These are phyloP conservation scores for Drymodes brunneopygia DNA, from an alignment of 2,113 vertebrate genomes.

Conservation along the genomic window DNA sequence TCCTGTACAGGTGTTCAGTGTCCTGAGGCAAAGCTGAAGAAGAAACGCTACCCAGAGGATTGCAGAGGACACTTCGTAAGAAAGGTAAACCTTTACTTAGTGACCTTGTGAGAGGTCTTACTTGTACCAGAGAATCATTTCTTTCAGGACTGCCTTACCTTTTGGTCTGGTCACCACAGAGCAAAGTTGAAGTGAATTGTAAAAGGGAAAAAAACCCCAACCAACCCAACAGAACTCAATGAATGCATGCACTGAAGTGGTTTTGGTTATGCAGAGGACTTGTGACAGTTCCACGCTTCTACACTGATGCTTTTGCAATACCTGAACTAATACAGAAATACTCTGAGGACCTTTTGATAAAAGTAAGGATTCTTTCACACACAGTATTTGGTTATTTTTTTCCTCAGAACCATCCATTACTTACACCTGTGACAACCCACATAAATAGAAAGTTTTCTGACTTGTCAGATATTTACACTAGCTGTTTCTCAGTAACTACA, in stretches of 20 bases:
- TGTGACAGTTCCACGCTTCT: neutral
- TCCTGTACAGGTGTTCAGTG: accelerated
- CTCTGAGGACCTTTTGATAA: accelerated
- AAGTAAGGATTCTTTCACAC: neutral
- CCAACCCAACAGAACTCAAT: neutral
- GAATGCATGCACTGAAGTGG: neutral
- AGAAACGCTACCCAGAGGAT: accelerated
- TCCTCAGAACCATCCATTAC: neutral
- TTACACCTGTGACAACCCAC: neutral
- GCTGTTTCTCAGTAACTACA: neutral
- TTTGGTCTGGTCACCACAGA: neutral
- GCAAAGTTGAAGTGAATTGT: neutral
- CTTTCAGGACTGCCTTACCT: neutral
- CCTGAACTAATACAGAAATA: neutral
- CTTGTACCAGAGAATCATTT: neutral
- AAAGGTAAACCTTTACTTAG: neutral
- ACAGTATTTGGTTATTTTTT: neutral
- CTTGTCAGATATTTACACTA: neutral
- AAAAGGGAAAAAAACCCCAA: accelerated
- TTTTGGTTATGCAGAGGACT: neutral
- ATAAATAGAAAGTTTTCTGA: neutral
- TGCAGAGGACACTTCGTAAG: neutral
- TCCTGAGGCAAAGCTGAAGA: neutral
- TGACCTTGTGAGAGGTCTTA: neutral
- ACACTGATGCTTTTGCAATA: neutral